Evolutionary conservation across 2,113 vertebrate genomes (phyloP).

Genomic region (Sarotherodon lohbergeri): DNA sequence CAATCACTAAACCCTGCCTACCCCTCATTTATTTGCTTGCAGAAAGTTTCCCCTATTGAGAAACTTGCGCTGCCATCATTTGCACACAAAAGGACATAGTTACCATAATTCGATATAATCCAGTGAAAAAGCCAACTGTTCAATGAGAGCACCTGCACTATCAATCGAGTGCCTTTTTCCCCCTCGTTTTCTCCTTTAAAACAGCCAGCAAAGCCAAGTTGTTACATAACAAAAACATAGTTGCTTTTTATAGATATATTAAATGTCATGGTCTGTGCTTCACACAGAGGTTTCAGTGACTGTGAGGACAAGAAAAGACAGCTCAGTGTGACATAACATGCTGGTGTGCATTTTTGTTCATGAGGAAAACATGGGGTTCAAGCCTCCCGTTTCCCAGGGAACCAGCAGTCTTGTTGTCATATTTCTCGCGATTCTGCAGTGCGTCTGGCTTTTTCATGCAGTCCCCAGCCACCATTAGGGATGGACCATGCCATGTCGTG

Average conservation of each 20-base stretch:
- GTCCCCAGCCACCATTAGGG: constrained; percentile 45
- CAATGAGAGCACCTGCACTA: constrained; percentile 2
- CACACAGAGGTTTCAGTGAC: not conserved
- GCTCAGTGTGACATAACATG: not conserved
- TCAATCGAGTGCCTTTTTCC: not conserved
- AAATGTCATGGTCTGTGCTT: constrained; percentile 22
- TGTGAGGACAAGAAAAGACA: not conserved
- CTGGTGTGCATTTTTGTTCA: not conserved
- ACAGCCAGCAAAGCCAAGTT: not conserved
- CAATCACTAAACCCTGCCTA: constrained; percentile 19
- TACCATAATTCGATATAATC: constrained; percentile 37
- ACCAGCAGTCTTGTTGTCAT: constrained; percentile 48
- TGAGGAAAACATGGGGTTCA: not conserved
- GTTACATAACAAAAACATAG: not conserved
- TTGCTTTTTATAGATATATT: constrained; percentile 15
- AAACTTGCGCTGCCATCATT: constrained; percentile 12
- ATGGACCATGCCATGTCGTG: constrained; percentile 67
- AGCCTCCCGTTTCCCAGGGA: constrained; percentile 27
- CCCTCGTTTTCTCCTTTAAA: not conserved
- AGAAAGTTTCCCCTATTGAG: constrained; percentile 30
- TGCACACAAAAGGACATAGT: constrained; percentile 4
- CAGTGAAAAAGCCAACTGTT: constrained; percentile 5
- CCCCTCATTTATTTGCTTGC: constrained; percentile 43
- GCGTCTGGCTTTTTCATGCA: constrained; percentile 40
- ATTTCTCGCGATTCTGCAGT: constrained; percentile 42